Evolutionary conservation across 2,113 vertebrate species (phyloP).

Genomic region (Ctenomys sociabilis): DNA sequence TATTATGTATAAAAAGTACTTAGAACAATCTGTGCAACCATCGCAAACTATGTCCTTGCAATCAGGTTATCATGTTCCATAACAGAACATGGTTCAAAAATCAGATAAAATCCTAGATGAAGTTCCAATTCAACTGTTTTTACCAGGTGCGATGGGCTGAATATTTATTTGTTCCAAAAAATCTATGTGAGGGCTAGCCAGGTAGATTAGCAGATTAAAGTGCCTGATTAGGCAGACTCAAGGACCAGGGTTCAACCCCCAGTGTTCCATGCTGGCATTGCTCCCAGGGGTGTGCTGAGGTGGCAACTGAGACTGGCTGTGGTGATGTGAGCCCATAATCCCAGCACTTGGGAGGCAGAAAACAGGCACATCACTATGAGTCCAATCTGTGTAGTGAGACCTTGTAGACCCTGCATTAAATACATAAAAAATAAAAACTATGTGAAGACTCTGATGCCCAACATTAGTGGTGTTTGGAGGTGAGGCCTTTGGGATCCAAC

Average conservation of each 20-base stretch:
- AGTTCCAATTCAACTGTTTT: constrained; percentile 18
- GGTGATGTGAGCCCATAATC: no score
- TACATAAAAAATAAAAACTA: not conserved
- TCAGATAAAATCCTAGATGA: constrained; percentile 48
- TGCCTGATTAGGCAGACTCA: no score
- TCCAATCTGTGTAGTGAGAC: no score
- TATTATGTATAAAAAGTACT: not conserved
- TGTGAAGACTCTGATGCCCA: not conserved
- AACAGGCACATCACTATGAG: no score
- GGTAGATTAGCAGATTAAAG: no score
- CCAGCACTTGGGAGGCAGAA: no score
- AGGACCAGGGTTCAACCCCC: no score
- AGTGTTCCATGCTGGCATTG: no score
- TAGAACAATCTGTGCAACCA: not conserved
- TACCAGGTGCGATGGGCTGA: not conserved
- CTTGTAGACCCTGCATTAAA: no score
- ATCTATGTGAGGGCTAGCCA: no score
- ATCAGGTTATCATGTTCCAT: not conserved
- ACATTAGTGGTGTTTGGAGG: not conserved
- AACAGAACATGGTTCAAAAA: constrained; percentile 44
- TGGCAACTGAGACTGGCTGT: no score
- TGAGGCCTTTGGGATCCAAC: not conserved
- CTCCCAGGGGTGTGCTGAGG: no score
- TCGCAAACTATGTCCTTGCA: not conserved
- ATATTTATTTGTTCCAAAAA: not conserved